Evolutionary conservation across 2,113 vertebrate species (phyloP), one percentile per base, ranked within the genome.

Genomic region (Formicarius rufipectus): DNA sequence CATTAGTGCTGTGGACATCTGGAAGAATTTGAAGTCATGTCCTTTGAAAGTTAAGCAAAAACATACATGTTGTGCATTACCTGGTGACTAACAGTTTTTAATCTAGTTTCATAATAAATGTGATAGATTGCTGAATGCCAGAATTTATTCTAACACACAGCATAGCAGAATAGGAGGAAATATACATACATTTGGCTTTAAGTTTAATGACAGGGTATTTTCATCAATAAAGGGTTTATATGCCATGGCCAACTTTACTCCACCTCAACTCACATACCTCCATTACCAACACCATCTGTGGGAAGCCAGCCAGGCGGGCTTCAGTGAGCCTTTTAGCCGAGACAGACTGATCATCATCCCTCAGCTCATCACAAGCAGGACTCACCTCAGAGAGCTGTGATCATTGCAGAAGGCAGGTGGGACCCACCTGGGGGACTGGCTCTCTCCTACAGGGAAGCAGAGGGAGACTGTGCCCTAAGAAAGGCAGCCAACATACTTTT

Each of bases 161-260:
- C 9, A 3, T 45, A 42, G 39, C 20, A 81, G 62, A 87, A 74
- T 0, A 0, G 30, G 7, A 20, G 5, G 3, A 1, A 7, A 37
- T 53, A 77, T 31, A 37, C 20, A 31, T 35, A 44, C 45, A 45
- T 37, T 22, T 39, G 39, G 4, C 33, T 87, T 78, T 59, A 42
- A 0, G 3, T 30, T 50, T 39, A 18, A 30, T 50, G 39, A 45
- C 37, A 45, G 44, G 5, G 14, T 63, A 52, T 55, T 78, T 84
- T 66, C 13, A 39, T 50, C 0, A 9, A 42, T 58, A 22, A 53
- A 62, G 23, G 15, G 19, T 87, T 84, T 74, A 49, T 0, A 0
- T 52, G 1, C n/a, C 4, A 1, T 27, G 49, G 59, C 14, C 4
- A 68, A 24, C 14, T 71, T 76, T 22, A 22, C 22, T 67, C 19